phyloP scores from a whole-genome alignment of 2,113 vertebrate genomes.

The Emydocephalus ijimae region DNA sequence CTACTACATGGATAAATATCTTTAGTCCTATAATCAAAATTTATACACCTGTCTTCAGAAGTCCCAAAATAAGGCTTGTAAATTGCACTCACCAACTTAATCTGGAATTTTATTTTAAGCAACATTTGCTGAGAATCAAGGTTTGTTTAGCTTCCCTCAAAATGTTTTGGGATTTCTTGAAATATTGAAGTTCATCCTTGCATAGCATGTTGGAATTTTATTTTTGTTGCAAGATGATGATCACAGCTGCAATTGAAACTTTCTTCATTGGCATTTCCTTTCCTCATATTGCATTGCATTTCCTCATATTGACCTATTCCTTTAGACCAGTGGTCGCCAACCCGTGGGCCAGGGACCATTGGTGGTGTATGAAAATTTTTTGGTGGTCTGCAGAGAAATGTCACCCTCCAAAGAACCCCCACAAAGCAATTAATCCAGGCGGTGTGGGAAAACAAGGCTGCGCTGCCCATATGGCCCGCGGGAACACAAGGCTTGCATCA shows the following conservation, averaged over 20 bases:
- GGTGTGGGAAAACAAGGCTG: too few species aligned
- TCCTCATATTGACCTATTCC: neutral
- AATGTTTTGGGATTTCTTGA: neutral
- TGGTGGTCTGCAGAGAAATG: too few species aligned
- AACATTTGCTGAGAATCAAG: neutral
- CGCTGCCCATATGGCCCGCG: too few species aligned
- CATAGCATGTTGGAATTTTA: neutral
- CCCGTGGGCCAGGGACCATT: too few species aligned
- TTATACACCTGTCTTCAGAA: neutral
- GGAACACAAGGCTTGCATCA: too few species aligned
- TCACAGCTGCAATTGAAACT: neutral
- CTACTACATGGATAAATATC: neutral
- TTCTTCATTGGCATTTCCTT: neutral
- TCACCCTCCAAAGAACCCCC: too few species aligned
- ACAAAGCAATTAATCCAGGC: too few species aligned
- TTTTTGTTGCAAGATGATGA: neutral
- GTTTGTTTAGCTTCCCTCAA: neutral
- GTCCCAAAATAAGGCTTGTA: neutral
- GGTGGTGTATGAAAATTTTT: too few species aligned
- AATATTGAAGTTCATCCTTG: neutral
- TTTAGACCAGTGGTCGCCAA: neutral
- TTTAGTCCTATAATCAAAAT: neutral
- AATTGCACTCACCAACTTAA: neutral
- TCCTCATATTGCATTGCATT: neutral
- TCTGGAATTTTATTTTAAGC: neutral